These are phyloP conservation scores for Acropora tenuis DNA, from an alignment of 64 coral and sea anemone species.

Conservation along the genomic window DNA sequence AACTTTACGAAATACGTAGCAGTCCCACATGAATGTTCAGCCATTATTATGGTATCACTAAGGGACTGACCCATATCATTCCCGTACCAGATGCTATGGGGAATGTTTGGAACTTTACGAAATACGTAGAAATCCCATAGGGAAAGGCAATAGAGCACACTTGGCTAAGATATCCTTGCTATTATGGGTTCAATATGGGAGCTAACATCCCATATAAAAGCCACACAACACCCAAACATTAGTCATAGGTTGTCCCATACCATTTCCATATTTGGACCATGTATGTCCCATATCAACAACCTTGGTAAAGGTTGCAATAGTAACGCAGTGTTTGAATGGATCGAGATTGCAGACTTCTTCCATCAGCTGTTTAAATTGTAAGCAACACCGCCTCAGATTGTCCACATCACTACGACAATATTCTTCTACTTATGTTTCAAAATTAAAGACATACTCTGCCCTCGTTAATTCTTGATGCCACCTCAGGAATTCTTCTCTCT, in stretches of 20 bases:
- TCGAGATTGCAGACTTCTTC: background rate
- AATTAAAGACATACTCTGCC: background rate
- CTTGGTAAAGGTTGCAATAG: conserved; percentile 18
- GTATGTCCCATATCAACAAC: too few relatives aligned
- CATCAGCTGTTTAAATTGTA: conserved; percentile 27
- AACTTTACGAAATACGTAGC: background rate
- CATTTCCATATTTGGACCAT: too few relatives aligned
- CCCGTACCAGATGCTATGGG: conserved; percentile 1
- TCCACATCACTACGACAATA: conserved; percentile 58
- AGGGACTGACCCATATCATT: background rate
- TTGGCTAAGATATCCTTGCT: too few relatives aligned
- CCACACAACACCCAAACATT: too few relatives aligned
- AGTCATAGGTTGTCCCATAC: too few relatives aligned
- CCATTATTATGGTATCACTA: background rate
- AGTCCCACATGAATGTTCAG: conserved; percentile 12
- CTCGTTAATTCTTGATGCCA: background rate
- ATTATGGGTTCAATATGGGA: too few relatives aligned
- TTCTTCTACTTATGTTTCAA: background rate
- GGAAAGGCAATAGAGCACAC: too few relatives aligned
- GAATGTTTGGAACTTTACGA: conserved; percentile 22
- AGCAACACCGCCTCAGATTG: conserved; percentile 14
- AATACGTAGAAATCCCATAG: background rate
- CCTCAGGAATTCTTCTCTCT: background rate
- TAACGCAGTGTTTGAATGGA: conserved; percentile 25
- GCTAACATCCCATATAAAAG: too few relatives aligned